Percentiles rank a stretch among this genome's conserved stretches.
phyloP scores from a whole-genome alignment of 2,797 vertebrate genomes.

The Lindbergichthys nudifrons region DNA sequence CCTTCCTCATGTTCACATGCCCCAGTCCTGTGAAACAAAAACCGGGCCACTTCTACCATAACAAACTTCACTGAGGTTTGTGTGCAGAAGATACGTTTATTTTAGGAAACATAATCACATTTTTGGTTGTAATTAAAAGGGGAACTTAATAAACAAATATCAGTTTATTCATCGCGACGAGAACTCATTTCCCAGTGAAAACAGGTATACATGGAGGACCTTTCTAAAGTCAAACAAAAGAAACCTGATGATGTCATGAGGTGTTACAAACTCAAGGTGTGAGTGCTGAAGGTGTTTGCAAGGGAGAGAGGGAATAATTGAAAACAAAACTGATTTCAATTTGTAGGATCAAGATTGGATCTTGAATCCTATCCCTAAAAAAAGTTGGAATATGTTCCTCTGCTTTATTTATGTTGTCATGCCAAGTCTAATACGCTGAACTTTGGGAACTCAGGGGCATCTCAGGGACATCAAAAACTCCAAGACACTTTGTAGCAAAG shows the following conservation, averaged over 20 bases:
- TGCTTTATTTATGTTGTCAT: neutral
- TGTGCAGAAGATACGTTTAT: neutral
- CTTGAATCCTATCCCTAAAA: too few relatives aligned
- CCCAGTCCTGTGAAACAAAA: constrained; percentile 58
- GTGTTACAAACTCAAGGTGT: too few relatives aligned
- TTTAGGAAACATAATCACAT: neutral
- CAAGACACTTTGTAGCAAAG: too few relatives aligned
- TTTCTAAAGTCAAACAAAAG: neutral
- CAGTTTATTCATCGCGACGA: neutral
- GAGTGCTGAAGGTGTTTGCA: neutral
- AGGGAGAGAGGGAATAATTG: neutral
- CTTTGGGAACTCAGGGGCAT: too few relatives aligned
- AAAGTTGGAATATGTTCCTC: neutral
- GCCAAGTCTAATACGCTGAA: too few relatives aligned
- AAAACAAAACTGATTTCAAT: neutral
- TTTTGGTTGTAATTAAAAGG: neutral
- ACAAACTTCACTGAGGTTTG: constrained; percentile 26
- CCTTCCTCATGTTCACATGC: constrained; percentile 71
- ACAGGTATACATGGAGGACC: neutral
- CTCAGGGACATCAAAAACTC: too few relatives aligned
- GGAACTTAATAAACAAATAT: neutral
- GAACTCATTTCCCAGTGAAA: neutral
- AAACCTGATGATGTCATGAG: neutral
- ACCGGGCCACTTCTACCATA: constrained; percentile 16
- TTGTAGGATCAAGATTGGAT: neutral